A percentile compares a stretch with the other conserved stretches of the same genome.
Evolutionary conservation across 2,797 vertebrate species (phyloP).

Genomic region (Streptopelia turtur): DNA sequence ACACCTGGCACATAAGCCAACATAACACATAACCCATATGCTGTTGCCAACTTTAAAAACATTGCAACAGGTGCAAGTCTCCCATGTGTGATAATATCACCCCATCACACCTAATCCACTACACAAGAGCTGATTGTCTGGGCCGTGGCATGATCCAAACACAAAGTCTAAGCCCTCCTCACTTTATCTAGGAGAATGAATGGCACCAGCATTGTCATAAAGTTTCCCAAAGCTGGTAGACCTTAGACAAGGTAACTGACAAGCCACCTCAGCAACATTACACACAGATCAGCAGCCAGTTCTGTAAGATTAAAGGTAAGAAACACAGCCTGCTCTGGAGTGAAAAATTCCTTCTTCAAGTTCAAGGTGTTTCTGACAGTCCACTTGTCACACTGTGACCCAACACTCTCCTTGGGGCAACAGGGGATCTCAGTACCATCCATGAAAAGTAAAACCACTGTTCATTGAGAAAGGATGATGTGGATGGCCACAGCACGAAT

Average conservation of each 20-base stretch:
- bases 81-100: not conserved
- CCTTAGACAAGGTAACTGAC: not conserved
- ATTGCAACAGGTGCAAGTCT: not conserved
- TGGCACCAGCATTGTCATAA: not conserved
- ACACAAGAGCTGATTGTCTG: accelerated
- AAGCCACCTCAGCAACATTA: not conserved
- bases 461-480: not conserved
- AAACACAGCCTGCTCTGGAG: not conserved
- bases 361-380: not conserved
- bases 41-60: not conserved
- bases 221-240: not conserved
- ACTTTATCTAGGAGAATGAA: not conserved
- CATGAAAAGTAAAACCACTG: not conserved
- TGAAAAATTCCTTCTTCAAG: not conserved
- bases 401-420: accelerated
- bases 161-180: not conserved
- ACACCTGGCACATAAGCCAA: not conserved
- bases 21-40: not conserved
- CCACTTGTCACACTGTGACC: no score
- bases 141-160: not conserved
- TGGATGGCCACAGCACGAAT: not conserved
- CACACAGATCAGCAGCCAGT: not conserved
- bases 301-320: not conserved
- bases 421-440: not conserved
- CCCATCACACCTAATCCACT: not conserved